Conservation (phyloP, 2,888 invertebrate species). For the Drosophila mayaguana region DNA sequence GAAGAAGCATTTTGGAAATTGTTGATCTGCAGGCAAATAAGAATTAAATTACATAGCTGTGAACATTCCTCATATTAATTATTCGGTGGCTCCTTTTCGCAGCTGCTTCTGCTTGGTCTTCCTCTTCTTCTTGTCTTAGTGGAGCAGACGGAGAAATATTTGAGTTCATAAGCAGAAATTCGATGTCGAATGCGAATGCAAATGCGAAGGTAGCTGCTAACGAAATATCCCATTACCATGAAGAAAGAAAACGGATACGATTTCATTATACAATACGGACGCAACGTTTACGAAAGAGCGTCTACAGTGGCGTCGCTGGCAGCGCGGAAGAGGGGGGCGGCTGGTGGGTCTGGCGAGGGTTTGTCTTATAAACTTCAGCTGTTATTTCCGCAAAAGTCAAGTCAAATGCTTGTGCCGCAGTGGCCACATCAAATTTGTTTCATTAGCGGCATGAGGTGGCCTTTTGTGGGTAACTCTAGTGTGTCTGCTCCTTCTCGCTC, state of each 20-base stretch:
- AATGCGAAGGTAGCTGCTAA: constrained; percentile 49
- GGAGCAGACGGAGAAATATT: constrained; percentile 42
- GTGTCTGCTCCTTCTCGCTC: neutral
- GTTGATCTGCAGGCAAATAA: constrained; percentile 22
- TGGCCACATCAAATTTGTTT: constrained; percentile 79
- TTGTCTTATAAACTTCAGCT: constrained; percentile 23
- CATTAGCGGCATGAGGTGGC: constrained; percentile 79
- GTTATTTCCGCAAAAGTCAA: constrained; percentile 70
- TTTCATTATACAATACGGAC: constrained; percentile 64
- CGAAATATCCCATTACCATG: constrained; percentile 74
- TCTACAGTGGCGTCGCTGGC: neutral
- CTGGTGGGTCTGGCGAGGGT: neutral
- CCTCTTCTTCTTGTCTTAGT: constrained; percentile 23
- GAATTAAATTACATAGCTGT: constrained; percentile 69
- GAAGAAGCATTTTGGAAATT: constrained; percentile 8
- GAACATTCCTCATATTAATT: constrained; percentile 44
- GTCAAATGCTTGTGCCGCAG: constrained; percentile 43
- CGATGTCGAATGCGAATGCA: constrained; percentile 28
- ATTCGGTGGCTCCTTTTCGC: constrained; percentile 4
- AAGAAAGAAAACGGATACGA: constrained; percentile 49
- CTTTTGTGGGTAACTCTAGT: constrained; percentile 55
- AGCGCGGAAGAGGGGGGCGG: neutral
- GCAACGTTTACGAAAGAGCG: constrained; percentile 60
- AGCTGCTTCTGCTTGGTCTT: neutral
- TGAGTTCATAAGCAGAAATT: constrained; percentile 75